phyloP scores from a whole-genome alignment of 2,888 invertebrate genomes.

The Monochamus alternatus region DNA sequence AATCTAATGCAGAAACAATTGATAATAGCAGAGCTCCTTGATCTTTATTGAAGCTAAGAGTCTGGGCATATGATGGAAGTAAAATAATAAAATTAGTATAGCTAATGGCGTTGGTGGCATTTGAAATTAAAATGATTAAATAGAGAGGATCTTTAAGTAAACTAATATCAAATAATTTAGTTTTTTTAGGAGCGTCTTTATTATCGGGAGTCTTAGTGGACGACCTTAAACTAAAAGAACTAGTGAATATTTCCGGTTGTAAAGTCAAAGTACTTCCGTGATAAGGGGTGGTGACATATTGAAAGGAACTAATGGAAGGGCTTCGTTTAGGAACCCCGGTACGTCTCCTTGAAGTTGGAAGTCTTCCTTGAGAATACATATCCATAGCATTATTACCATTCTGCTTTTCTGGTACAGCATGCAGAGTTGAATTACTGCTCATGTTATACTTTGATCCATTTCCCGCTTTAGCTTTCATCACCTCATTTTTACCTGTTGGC shows the following conservation, averaged over 20 bases:
- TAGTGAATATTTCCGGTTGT: slow-evolving; percentile 84
- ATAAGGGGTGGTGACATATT: slow-evolving; percentile 89
- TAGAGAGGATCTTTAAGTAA: slow-evolving; percentile 86
- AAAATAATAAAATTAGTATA: slow-evolving; percentile 90
- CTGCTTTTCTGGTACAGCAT: slow-evolving; percentile 81
- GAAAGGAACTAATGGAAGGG: slow-evolving; percentile 86
- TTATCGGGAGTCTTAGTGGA: slow-evolving; percentile 69
- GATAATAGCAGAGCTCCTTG: slow-evolving; percentile 83
- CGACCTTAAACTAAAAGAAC: slow-evolving; percentile 83
- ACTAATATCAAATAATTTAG: slow-evolving; percentile 83
- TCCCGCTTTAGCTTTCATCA: slow-evolving; percentile 63
- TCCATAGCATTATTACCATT: slow-evolving; percentile 61
- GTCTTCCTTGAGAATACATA: slow-evolving; percentile 60
- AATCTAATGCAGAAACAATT: slow-evolving; percentile 85
- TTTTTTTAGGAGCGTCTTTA: slow-evolving; percentile 66
- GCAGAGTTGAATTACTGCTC: slow-evolving; percentile 71
- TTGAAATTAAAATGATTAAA: slow-evolving; percentile 86
- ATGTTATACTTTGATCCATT: slow-evolving; percentile 60
- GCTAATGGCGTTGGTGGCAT: slow-evolving; percentile 89
- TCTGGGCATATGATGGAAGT: slow-evolving; percentile 83
- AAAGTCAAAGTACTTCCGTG: slow-evolving; percentile 88
- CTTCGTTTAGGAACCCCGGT: slow-evolving; percentile 76
- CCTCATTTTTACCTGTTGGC: slow-evolving; percentile 72
- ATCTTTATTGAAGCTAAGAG: slow-evolving; percentile 81
- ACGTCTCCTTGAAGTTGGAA: slow-evolving; percentile 56